Conservation (phyloP, 2,797 vertebrate genomes). For the Sebastolobus altivelis region DNA sequence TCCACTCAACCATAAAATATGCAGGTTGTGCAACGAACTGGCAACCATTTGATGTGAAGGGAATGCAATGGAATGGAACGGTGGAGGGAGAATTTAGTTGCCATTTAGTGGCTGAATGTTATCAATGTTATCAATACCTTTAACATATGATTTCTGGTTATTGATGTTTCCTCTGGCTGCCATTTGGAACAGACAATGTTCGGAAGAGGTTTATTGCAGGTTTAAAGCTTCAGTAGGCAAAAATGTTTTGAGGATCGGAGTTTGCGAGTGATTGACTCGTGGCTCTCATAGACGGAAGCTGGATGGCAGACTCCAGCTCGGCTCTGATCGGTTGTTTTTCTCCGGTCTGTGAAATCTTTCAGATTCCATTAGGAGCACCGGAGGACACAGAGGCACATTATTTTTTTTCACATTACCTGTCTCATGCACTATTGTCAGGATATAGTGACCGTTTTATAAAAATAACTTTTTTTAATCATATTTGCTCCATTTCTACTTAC, state of each 20-base stretch:
- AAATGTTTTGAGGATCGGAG: neutral
- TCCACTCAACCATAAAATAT: neutral
- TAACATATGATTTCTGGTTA: neutral
- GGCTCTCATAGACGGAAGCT: no score
- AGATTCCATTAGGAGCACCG: no score
- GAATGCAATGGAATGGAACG: neutral
- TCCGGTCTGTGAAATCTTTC: no score
- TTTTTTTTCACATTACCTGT: no score
- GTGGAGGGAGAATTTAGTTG: neutral
- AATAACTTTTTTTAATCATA: no score
- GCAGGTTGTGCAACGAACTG: neutral
- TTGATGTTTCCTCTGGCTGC: neutral
- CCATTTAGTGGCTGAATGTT: neutral
- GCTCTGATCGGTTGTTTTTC: no score
- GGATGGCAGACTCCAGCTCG: no score
- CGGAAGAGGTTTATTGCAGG: neutral
- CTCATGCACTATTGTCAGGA: no score
- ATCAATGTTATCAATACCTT: neutral
- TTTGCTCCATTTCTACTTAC: no score
- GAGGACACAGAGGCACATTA: no score
- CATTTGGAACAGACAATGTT: slow-evolving; percentile 2
- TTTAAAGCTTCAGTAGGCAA: neutral
- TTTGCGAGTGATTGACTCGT: no score
- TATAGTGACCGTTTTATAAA: no score
- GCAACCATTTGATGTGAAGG: neutral